Evolutionary conservation across 2,113 vertebrate genomes (phyloP), one percentile per base, ranked within the genome.

Genomic region (Phaethornis superciliosus): DNA sequence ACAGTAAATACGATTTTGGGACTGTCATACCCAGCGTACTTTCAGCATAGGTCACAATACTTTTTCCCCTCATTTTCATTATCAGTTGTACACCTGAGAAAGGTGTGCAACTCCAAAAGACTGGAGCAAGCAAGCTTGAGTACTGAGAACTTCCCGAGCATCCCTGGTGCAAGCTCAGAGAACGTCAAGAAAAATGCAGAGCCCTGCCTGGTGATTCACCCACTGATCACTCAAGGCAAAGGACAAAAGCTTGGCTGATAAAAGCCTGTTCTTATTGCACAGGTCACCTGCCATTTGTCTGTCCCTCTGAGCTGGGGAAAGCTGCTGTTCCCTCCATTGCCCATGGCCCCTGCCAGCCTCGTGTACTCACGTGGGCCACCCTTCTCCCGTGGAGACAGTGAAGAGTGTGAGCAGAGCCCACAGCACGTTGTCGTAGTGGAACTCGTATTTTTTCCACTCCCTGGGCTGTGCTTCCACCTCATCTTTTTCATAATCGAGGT

Each of bases 361-460:
- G 0, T 0, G 7, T 74, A 98, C 99, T 98, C 97, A 99, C 99
- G 98, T 99, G 51, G 99, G 99, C 99, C 99, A 99, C 54, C 99
- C 99, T 93, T 99, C 99, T 28, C 99, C 99, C 0, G 99, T 99
- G 87, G 99, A 99, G 70, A 99, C 99, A 0, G 99, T 99, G 98
- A 99, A 99, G 42, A 99, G 98, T 0, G 99, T 99, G 72, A 99
- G 97, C 94, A 99, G 98, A 37, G 99, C 99, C 99, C 99, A 99
- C 72, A 99, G 98, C 79, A 99, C 99, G 0, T 99, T 99, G 98
- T 99, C 99, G 0, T 99, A 99, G 95, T 99, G 99, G 85, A 99
- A 99, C 28, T 99, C 99, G 0, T 99, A 99, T 35, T 99, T 99
- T 91, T 97, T 99, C 99, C 99, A 99, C 87, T 99, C 98, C 69